Percentiles rank a stretch among this genome's conserved stretches.
Conservation (phyloP, 2,113 vertebrate genomes). For the Stigmatopora nigra region DNA sequence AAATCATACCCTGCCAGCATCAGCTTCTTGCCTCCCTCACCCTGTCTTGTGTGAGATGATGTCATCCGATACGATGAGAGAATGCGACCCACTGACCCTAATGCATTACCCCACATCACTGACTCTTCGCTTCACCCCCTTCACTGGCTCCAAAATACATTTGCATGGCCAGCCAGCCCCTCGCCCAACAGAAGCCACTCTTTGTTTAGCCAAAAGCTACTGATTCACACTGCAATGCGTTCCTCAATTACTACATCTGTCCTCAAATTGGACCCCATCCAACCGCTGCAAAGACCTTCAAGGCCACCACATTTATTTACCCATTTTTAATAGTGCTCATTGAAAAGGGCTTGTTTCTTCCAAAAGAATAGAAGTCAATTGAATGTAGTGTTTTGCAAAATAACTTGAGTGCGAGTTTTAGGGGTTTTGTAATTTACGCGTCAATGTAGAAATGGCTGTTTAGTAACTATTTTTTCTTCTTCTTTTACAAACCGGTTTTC, state of each 20-base stretch:
- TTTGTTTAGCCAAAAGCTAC: constrained; percentile 58
- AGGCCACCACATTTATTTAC: constrained; percentile 12
- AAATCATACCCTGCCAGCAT: constrained; percentile 45
- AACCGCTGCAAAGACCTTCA: constrained; percentile 16
- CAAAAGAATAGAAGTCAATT: constrained; percentile 18
- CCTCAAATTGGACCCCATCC: constrained; percentile 44
- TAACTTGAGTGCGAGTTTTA: background rate
- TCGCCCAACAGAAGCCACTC: constrained; percentile 32
- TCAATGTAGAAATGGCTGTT: background rate
- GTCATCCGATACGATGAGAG: constrained; percentile 67
- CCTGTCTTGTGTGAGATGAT: constrained; percentile 43
- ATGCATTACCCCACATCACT: constrained; percentile 46
- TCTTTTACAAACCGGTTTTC: background rate
- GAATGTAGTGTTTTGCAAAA: background rate
- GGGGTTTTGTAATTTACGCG: background rate
- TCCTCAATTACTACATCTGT: constrained; percentile 60
- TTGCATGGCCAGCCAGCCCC: constrained; percentile 46
- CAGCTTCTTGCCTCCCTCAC: constrained; percentile 12
- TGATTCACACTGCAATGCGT: constrained; percentile 28
- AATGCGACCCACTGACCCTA: constrained; percentile 70
- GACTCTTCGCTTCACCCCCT: constrained; percentile 3
- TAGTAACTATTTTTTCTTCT: background rate
- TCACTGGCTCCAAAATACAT: constrained; percentile 49
- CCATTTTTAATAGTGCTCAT: constrained; percentile 20
- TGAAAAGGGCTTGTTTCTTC: constrained; percentile 25